Evolutionary conservation across 1,140 invertebrate genomes (phyloP), one percentile per base, ranked within the genome.

Genomic region (Alviniconcha marisindica): DNA sequence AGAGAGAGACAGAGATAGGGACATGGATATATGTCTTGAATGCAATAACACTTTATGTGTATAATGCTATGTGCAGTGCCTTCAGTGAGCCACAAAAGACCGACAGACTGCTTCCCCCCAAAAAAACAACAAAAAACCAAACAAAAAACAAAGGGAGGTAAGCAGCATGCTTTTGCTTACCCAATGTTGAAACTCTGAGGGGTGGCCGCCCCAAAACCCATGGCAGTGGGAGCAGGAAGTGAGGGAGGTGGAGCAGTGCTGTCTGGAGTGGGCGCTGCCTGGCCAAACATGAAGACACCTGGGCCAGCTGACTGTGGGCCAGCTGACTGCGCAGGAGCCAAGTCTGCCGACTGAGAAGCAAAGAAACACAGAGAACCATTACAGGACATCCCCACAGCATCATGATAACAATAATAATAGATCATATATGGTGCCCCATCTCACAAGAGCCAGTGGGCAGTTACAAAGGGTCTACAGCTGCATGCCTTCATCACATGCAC

Each of bases 221-320:
- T 7, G 21, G 42, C 42, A 21, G 38, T 74, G 40, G 71, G 38
- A 21, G 71, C 38, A 44, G 71, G 21, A 40, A 42, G 24, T 14
- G 71, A 2, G 14, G 38, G 15, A 1, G 71, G 38, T n/a, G 44
- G 42, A 51, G 73, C n/a, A 0, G 42, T 76, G 42, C 40, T 51
- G 73, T 76, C 73, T 2, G 77, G 54, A 54, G 54, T 28, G 31
- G 63, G 42, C 14, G 77, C 33, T 28, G 42, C 80, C 69, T 83
- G 76, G 3, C 77, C 66, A 74, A 83, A 83, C 31, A 33, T 18
- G 28, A 76, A 76, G 24, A 76, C 21, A 5, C 73, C 44, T 48
- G 7, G 28, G 2, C 73, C 44, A 2, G 42, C n/a, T n/a, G n/a
- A n/a, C n/a, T n/a, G n/a, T n/a, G n/a, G n/a, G n/a, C n/a, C 42